Evolutionary conservation across 2,797 vertebrate genomes (phyloP).

Genomic region (Sciurus vulgaris): DNA sequence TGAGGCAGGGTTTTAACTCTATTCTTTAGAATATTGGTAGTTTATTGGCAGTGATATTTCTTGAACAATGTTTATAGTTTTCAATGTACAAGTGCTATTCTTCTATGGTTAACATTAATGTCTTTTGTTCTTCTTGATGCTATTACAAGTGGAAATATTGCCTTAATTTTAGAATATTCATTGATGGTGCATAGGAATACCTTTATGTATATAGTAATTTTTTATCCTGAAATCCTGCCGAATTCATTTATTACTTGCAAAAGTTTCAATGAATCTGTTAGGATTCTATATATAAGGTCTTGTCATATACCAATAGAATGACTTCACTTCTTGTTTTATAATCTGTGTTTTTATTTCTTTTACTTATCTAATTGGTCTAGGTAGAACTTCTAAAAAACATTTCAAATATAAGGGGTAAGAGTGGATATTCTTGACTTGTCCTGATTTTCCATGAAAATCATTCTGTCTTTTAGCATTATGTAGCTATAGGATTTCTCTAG

Average conservation of each 20-base stretch:
- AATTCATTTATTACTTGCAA: not conserved
- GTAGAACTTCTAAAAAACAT: not conserved
- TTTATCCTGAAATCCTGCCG: not conserved
- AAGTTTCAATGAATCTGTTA: not conserved
- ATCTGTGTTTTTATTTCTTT: not conserved
- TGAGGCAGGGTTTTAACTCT: not conserved
- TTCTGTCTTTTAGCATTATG: not conserved
- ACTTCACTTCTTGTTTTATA: not conserved
- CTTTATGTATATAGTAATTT: not conserved
- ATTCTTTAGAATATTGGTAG: not conserved
- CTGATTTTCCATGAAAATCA: not conserved
- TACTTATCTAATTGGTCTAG: not conserved
- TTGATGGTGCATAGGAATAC: not conserved
- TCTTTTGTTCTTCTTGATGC: not conserved
- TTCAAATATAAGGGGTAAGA: not conserved
- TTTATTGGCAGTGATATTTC: not conserved
- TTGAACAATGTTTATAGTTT: not conserved
- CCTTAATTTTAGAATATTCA: slow-evolving; percentile 35
- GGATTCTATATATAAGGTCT: not conserved
- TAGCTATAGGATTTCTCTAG: not conserved
- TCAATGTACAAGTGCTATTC: not conserved
- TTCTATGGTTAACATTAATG: not conserved
- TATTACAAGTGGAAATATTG: not conserved
- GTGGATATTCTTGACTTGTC: not conserved
- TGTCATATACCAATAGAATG: not conserved